Evolutionary conservation across 2,113 vertebrate species (phyloP), one percentile per base, ranked within the genome.

Genomic region (Raja brachyura): DNA sequence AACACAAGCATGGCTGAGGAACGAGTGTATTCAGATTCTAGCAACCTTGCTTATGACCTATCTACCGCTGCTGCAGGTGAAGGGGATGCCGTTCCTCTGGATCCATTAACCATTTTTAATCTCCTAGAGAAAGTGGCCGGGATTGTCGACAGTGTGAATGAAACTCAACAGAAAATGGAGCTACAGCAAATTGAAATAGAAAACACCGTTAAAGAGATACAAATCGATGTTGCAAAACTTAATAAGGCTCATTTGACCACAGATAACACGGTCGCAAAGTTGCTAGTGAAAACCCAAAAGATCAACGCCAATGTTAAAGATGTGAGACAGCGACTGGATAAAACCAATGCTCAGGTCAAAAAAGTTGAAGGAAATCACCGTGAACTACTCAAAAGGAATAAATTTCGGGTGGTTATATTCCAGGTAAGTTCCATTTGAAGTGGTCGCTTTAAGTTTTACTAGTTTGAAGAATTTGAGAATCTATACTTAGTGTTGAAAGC

Each of bases 381-480:
- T 74, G 98, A 99, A 95, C 98, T 99, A 96, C 97, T 99, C 94
- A 97, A 96, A 59, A 98, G 98, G 94, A 99, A 99, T 97, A 98
- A 97, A 96, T 99, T 99, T 95, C 96, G 98, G 0, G 99, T 99
- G 5, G 98, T 99, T 39, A 99, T 99, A 95, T 99, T 98, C 93
- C 99, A 99, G 98, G 99, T 99, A 96, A 97, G 93, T 4, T 0
- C 22, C 10, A 28, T 54, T 73, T 54, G 3, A 92, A 73, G 59
- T 54, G 22, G 39, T 48, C 13, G 11, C 39, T 92, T 73, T 28
- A 33, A 31, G 13, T 33, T 14, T 18, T 66, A 31, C 56, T 63
- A 54, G 4, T 54, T 74, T 92, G 68, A 92, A 74, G 33, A 70
- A 54, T 68, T 90, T 92, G 54, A 92, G 9, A 74, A 13, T 92